These are phyloP conservation scores for Aegotheles bennettii DNA, from an alignment of 2,113 vertebrate genomes.

Conservation along the genomic window DNA sequence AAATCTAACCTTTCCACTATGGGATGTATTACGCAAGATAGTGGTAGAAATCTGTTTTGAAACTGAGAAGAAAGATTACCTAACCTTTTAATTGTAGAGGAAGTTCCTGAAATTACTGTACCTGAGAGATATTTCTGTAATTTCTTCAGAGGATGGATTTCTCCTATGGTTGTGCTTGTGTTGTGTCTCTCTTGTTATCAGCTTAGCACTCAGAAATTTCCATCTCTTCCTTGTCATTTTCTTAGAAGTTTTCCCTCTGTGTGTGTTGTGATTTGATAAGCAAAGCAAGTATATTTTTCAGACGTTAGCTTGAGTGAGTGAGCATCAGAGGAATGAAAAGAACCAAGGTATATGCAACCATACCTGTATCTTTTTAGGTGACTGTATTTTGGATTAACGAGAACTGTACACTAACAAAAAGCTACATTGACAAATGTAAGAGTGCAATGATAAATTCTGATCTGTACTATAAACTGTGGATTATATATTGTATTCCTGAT, in stretches of 20 bases:
- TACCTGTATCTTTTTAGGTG: not conserved
- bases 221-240: not conserved
- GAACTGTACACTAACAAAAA: not conserved
- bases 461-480: not conserved
- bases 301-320: not conserved
- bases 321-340: not conserved
- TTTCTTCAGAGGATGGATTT: not conserved
- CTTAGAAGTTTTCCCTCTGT: not conserved
- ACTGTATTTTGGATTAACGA: not conserved
- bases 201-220: not conserved
- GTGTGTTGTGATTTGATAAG: not conserved
- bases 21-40: not conserved
- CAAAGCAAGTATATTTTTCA: not conserved
- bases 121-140: not conserved
- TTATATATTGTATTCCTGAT: not conserved
- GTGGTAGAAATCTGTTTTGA: not conserved
- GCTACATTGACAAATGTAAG: not conserved
- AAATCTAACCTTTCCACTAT: not conserved
- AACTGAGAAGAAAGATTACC: not conserved
- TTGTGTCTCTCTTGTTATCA: not conserved
- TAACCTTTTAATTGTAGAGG: not conserved
- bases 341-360: not conserved
- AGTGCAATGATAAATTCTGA: not conserved
- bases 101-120: not conserved
- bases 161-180: not conserved